Evolutionary conservation across 23 tunicate genomes (phyloP), one percentile per base, ranked within the genome.

Genomic region (Pegea sp.): DNA sequence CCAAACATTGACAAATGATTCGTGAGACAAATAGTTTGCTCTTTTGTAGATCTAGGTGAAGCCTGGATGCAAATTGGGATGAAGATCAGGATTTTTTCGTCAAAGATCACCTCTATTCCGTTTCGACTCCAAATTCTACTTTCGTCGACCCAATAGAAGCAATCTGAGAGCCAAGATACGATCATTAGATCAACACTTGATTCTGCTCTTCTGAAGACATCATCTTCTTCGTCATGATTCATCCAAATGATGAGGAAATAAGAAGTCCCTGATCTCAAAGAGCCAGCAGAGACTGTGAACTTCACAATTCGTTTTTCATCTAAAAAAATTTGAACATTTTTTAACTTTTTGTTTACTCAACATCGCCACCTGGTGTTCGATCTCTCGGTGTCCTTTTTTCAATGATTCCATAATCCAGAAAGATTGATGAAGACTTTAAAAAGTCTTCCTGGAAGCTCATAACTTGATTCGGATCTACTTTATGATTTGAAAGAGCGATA

Each of bases 81-180:
- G 11, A 30, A 16, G n/a, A 11, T n/a, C 42, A 34, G 0, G n/a
- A n/a, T n/a, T n/a, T n/a, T n/a, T n/a, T 27, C 0, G 1, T 1
- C 18, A 44, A 8, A 19, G 33, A 7, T 7, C 60, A 81, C 93
- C 70, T 71, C 48, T 29, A 62, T 50, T 3, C 76, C 84, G 54
- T 67, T 57, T 22, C 31, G 54, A 8, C 61, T 58, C 95, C 95
- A 84, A n/a, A 5, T 25, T 3, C 49, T 29, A 22, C 34, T 11
- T 1, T 58, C 28, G 7, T 51, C 59, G 23, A 58, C 34, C 84
- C 95, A 84, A 48, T 56, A 68, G 31, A 28, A 74, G 28, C 95
- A 84, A 64, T 84, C 84, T n/a, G 84, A 68, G 63, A 64, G 44
- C 95, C 95, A 84, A 26, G 74, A 33, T 8, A 8, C 16, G 13